These are phyloP conservation scores for Mesochorus sp. DNA, from an alignment of 2,888 invertebrate genomes.

Conservation along the genomic window DNA sequence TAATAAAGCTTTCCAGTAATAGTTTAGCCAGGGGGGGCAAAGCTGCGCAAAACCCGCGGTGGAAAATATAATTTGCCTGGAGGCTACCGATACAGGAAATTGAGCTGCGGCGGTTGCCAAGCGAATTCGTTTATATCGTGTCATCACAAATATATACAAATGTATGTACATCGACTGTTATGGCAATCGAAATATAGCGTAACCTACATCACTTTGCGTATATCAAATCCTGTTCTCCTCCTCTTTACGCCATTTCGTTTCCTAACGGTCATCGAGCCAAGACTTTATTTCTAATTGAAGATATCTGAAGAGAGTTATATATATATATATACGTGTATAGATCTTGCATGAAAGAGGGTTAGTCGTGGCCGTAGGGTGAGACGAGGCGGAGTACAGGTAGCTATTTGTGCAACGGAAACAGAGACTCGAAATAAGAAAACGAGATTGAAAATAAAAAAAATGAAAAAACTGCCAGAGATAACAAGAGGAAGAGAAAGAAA, in stretches of 20 bases:
- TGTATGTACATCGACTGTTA: no score
- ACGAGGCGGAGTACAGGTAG: no score
- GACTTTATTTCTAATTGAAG: constrained; percentile 47
- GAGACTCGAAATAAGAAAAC: no score
- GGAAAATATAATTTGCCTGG: no score
- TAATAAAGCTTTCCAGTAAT: constrained; percentile 39
- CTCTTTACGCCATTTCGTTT: not conserved
- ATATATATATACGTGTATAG: no score
- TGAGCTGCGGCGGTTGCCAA: not conserved
- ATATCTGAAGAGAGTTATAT: constrained; percentile 23
- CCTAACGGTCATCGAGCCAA: not conserved
- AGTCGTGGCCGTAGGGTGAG: no score
- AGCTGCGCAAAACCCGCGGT: not conserved
- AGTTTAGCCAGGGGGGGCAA: not conserved
- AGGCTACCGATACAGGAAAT: constrained; percentile 46
- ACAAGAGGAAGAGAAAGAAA: not conserved
- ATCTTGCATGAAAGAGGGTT: no score
- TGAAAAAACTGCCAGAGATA: not conserved
- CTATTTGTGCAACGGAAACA: no score
- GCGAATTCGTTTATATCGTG: no score
- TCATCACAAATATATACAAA: no score
- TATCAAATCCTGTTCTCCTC: not conserved
- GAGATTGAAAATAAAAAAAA: no score
- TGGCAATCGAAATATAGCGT: not conserved
- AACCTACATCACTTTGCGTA: not conserved